Conservation (phyloP, 2,888 invertebrate genomes). For the Nemotelus nigrinus region DNA sequence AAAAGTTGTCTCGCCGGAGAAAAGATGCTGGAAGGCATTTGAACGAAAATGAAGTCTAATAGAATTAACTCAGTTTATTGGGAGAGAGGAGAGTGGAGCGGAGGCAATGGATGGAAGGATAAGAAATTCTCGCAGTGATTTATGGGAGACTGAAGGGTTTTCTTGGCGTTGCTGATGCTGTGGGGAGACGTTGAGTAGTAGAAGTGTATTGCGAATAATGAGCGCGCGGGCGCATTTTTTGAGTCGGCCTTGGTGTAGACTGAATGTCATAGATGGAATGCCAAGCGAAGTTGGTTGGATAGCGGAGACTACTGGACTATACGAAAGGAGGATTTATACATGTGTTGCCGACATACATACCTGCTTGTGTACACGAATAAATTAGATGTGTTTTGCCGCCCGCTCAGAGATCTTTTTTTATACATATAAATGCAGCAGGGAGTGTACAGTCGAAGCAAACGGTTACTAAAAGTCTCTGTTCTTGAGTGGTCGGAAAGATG, state of each 20-base stretch:
- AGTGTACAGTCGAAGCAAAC: not conserved
- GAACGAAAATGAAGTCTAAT: not conserved
- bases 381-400: too few species aligned
- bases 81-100: too few species aligned
- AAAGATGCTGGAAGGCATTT: not conserved
- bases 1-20: not conserved
- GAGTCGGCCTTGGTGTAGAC: not conserved
- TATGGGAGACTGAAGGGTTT: not conserved
- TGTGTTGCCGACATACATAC: too few species aligned
- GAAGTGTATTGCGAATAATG: not conserved
- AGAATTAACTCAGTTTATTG: not conserved
- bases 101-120: not conserved
- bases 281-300: not conserved
- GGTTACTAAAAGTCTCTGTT: not conserved
- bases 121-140: not conserved
- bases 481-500: not conserved
- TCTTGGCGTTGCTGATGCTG: not conserved
- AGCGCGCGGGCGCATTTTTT: conserved; percentile 25
- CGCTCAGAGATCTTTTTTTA: too few species aligned
- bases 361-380: too few species aligned
- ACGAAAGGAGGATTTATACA: too few species aligned
- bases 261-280: not conserved
- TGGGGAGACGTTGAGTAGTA: not conserved
- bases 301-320: too few species aligned
- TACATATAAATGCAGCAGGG: not conserved